Conservation (phyloP, 2,797 vertebrate genomes). For the Petrocephalus sullivani region DNA sequence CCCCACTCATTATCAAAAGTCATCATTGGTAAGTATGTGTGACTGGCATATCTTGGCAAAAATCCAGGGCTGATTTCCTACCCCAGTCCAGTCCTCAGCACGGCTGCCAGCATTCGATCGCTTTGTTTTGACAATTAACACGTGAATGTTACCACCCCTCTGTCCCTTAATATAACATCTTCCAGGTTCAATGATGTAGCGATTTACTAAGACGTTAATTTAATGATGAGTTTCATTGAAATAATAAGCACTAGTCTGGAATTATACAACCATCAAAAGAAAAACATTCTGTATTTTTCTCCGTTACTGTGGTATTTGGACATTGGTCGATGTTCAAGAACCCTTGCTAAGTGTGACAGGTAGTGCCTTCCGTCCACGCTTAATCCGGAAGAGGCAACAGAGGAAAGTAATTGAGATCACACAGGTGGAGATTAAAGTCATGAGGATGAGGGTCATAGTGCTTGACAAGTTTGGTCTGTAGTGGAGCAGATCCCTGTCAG, state of each 20-base stretch:
- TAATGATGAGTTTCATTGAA: neutral
- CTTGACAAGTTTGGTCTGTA: slow-evolving; percentile 16
- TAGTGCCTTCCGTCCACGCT: slow-evolving; percentile 40
- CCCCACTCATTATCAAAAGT: neutral
- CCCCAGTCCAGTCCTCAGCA: neutral
- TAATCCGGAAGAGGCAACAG: slow-evolving; percentile 53
- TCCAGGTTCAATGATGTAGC: neutral
- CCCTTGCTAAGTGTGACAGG: neutral
- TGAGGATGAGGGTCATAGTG: slow-evolving; percentile 40
- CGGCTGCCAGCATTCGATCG: neutral
- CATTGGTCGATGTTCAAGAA: neutral
- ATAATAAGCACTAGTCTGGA: neutral
- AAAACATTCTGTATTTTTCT: neutral
- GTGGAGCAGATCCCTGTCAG: slow-evolving; percentile 41
- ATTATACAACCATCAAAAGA: neutral
- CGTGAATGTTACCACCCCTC: neutral
- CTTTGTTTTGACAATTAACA: neutral
- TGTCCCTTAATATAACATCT: neutral
- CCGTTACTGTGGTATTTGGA: neutral
- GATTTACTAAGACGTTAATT: neutral
- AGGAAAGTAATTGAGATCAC: slow-evolving; percentile 50
- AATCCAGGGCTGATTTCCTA: neutral
- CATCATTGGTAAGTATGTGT: neutral
- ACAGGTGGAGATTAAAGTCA: slow-evolving; percentile 48
- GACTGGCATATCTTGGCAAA: neutral